Conservation (phyloP, 1,140 invertebrate genomes). For the Conopomorpha cramerella region DNA sequence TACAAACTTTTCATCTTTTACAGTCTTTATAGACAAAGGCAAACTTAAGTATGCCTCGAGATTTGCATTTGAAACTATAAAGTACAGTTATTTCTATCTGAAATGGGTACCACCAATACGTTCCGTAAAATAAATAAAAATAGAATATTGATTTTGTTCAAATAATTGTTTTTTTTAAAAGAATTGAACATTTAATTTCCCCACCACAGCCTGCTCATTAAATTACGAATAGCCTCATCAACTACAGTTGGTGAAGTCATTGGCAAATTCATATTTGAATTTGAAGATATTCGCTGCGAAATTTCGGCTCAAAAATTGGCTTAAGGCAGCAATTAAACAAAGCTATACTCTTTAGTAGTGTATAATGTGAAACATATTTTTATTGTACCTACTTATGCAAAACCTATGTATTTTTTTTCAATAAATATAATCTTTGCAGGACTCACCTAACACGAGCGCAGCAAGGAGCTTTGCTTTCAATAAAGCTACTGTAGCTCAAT, state of each 20-base stretch:
- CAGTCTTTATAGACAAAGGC: not conserved
- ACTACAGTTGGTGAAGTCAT: not conserved
- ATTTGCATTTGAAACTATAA: not conserved
- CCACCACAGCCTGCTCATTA: not conserved
- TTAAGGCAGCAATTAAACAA: not conserved
- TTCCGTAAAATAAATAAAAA: not conserved
- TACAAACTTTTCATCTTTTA: not conserved
- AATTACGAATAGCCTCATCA: not conserved
- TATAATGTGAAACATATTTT: not conserved
- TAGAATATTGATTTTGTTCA: not conserved
- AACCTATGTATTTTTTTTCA: too few relatives aligned
- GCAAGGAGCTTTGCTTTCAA: not conserved
- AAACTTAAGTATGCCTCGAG: not conserved
- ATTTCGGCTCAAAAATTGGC: not conserved
- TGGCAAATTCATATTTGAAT: not conserved
- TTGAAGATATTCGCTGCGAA: not conserved
- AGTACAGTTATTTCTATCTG: not conserved
- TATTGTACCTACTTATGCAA: too few relatives aligned
- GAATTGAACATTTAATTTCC: not conserved
- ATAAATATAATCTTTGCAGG: too few relatives aligned
- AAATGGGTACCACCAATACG: not conserved
- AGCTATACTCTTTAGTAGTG: not conserved
- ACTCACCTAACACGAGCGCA: too few relatives aligned
- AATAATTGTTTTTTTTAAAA: not conserved
- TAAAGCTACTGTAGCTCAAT: not conserved